Conservation (phyloP, 2,113 vertebrate genomes). For the Tupaia chinensis region DNA sequence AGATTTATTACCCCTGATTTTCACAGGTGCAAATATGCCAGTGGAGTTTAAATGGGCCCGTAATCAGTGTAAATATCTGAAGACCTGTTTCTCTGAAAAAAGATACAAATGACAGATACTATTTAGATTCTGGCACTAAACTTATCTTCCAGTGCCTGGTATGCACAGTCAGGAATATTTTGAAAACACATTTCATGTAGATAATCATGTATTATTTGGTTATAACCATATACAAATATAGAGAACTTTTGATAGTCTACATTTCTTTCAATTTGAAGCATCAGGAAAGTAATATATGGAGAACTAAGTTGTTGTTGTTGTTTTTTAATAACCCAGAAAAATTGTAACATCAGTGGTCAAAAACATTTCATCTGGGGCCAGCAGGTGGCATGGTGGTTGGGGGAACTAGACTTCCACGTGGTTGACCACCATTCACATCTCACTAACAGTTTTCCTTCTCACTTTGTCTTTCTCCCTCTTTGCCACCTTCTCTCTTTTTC, state of each 20-base stretch:
- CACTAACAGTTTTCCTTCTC: too few relatives aligned
- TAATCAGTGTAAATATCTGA: not conserved
- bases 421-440: too few relatives aligned
- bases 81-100: not conserved
- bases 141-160: not conserved
- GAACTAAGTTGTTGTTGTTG: not conserved
- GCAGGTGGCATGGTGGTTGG: too few relatives aligned
- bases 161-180: not conserved
- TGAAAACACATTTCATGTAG: not conserved
- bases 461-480: too few relatives aligned
- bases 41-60: not conserved
- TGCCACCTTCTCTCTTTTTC: too few relatives aligned
- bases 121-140: slow-evolving; percentile 36
- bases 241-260: slow-evolving; percentile 5
- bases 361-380: not conserved
- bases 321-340: slow-evolving; percentile 4
- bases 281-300: not conserved
- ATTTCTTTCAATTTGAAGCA: not conserved
- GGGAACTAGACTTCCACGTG: too few relatives aligned
- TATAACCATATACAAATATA: not conserved
- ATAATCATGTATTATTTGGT: not conserved
- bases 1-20: not conserved
- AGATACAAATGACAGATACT: not conserved
- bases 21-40: not conserved
- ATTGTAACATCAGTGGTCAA: slow-evolving; percentile 7